Conservation (phyloP, 1,140 invertebrate species). For the Schlechtendalia chinensis region DNA sequence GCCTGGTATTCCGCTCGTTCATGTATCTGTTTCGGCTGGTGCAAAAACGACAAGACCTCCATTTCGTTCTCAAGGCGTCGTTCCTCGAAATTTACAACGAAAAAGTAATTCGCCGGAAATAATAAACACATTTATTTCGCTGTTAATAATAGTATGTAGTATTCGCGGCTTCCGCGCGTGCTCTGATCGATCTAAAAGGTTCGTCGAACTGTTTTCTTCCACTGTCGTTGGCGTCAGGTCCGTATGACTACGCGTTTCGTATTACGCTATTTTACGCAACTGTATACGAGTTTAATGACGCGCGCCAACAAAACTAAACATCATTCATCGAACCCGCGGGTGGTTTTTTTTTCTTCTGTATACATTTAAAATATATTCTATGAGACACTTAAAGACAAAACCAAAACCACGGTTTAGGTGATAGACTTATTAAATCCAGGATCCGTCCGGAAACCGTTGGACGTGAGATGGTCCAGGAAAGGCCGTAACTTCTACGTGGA, state of each 20-base stretch:
- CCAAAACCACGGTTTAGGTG: constrained; percentile 65
- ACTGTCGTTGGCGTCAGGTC: neutral
- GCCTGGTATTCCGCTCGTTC: constrained; percentile 84
- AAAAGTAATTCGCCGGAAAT: constrained; percentile 66
- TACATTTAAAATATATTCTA: too few species aligned
- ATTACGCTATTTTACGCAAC: too few species aligned
- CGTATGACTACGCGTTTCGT: too few species aligned
- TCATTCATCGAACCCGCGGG: neutral
- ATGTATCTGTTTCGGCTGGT: constrained; percentile 84
- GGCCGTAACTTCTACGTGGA: constrained; percentile 90
- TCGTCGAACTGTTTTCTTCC: neutral
- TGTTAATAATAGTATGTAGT: too few species aligned
- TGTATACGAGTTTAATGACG: neutral
- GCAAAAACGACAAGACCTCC: constrained; percentile 69
- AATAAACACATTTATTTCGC: neutral
- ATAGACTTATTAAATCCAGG: constrained; percentile 91
- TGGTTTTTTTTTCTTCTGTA: neutral
- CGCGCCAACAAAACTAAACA: neutral
- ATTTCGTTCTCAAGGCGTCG: constrained; percentile 87
- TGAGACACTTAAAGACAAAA: neutral
- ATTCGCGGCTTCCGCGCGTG: neutral
- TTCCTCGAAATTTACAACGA: constrained; percentile 96
- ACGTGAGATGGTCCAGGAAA: constrained; percentile 90
- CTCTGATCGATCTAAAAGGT: constrained; percentile 36
- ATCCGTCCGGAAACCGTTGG: constrained; percentile 73